A percentile compares a stretch with the other conserved stretches of the same genome.
phyloP scores from a whole-genome alignment of 1,140 invertebrate genomes.

The Neoseiulus cucumeris region DNA sequence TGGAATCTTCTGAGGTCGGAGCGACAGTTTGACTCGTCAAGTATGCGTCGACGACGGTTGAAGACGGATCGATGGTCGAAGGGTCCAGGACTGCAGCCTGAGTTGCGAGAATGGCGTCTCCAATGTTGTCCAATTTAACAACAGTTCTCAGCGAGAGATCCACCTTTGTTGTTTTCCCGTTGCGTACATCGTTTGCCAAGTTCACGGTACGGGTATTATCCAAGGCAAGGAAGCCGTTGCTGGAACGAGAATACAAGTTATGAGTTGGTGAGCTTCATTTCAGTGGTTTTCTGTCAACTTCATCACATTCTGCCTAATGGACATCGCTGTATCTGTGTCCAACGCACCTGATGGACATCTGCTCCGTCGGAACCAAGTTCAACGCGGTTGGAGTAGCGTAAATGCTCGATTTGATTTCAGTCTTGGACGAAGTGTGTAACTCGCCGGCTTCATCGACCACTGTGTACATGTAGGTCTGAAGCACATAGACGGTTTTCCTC shows the following conservation, averaged over 20 bases:
- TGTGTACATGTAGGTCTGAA: constrained; percentile 5
- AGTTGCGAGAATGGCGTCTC: neutral
- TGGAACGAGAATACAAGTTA: neutral
- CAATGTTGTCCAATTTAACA: constrained; percentile 1
- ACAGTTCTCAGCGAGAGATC: neutral
- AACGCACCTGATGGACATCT: constrained; percentile 7
- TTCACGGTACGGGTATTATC: constrained; percentile 7
- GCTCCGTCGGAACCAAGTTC: neutral
- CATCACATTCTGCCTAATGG: too few species aligned
- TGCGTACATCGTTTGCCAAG: constrained; percentile 1
- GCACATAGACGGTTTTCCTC: neutral
- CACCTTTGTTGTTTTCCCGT: neutral
- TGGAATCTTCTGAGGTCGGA: neutral
- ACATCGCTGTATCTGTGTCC: too few species aligned
- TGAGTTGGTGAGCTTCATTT: too few species aligned
- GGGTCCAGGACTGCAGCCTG: neutral
- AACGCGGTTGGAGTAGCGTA: neutral
- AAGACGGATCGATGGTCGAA: neutral
- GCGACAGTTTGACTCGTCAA: neutral
- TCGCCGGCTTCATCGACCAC: neutral
- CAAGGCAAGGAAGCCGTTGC: neutral
- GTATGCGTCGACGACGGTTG: neutral
- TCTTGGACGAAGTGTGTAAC: neutral
- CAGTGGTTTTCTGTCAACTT: too few species aligned
- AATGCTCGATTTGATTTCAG: constrained; percentile 1